Base-by-base conservation (phyloP, 2,888 invertebrate genomes). In the Pandemis corylana region DNA sequence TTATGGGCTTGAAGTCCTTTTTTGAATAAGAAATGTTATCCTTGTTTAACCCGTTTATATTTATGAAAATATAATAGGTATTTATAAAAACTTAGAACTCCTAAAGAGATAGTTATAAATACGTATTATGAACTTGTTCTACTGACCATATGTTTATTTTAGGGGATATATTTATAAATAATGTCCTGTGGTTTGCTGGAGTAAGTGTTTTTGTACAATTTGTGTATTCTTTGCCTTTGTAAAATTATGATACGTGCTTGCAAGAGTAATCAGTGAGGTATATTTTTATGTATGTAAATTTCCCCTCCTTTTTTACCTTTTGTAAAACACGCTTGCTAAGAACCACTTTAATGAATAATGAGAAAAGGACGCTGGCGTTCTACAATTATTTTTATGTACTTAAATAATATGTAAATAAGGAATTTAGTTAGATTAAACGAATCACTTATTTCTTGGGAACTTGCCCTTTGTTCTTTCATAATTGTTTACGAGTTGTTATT, bases 281-380 rank as follows among this genome's bases (percentile, higher is more conserved):
- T 53, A 13, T 49, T n/a, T 53, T 28, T 59, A 12, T 28, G 10
- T 59, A 28, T 10, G 20, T 56, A 56, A 56, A 9, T 56, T 20
- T 20, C 9, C 20, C 56, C 20, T 56, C 15, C 20, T 56, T 9
- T 12, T 28, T 28, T 59, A 12, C 9, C 10, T 3, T 59, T 59
- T 12, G 20, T 12, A 59, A 10, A 59, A 12, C 28, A 9, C 12
- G 28, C 28, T 28, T 59, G 15, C 15, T 59, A 28, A 28, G 12
- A 59, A 28, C 59, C 28, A 12, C 28, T 12, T 59, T 28, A 28
- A 62, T n/a, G n/a, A 62, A 10, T 15, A 44, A 51, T 42, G 10
- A 41, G 15, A 15, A 49, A 63, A 62, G 74, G 53, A 62, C 74
- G 69, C 74, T 65, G 74, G 74, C 74, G 74, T 74, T 74, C 74